phyloP scores from a whole-genome alignment of 2,888 invertebrate genomes.

The Drosophila setosimentum region DNA sequence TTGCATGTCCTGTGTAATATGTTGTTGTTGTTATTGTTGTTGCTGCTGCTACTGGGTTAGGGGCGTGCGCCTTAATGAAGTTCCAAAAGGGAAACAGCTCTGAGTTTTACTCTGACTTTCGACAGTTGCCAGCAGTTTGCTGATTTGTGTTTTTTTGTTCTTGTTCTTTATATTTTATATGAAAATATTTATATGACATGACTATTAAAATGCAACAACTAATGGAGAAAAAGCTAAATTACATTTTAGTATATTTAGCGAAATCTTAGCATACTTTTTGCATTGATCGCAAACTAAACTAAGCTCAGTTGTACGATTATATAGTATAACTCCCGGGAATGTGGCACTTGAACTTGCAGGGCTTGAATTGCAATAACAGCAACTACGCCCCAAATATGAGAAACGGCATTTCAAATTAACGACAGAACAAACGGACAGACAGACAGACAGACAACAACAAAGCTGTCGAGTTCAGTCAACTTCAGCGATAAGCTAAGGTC shows the following conservation, averaged over 20 bases:
- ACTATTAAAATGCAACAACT: neutral
- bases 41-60: conserved; percentile 29
- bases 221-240: neutral
- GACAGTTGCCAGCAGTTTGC: conserved; percentile 67
- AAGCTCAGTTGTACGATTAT: neutral
- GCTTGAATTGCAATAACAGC: neutral
- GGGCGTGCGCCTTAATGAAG: conserved; percentile 64
- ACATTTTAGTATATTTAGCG: neutral
- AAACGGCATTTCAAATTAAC: conserved; percentile 15
- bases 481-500: conserved; percentile 60
- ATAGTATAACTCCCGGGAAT: neutral
- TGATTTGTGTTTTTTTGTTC: conserved; percentile 28
- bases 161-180: conserved; percentile 32
- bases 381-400: conserved; percentile 70
- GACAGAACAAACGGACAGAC: conserved; percentile 3
- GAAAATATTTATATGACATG: conserved; percentile 53
- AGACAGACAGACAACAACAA: conserved; percentile 3
- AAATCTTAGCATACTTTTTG: conserved; percentile 64
- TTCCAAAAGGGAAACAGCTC: conserved; percentile 47
- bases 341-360: conserved; percentile 64
- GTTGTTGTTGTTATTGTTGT: conserved; percentile 19
- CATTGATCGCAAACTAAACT: conserved; percentile 6
- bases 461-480: conserved; percentile 64
- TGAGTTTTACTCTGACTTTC: conserved; percentile 56
- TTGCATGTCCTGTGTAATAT: conserved; percentile 13